Conservation (phyloP, 1,140 invertebrate genomes). For the Drosophila pruinosa region DNA sequence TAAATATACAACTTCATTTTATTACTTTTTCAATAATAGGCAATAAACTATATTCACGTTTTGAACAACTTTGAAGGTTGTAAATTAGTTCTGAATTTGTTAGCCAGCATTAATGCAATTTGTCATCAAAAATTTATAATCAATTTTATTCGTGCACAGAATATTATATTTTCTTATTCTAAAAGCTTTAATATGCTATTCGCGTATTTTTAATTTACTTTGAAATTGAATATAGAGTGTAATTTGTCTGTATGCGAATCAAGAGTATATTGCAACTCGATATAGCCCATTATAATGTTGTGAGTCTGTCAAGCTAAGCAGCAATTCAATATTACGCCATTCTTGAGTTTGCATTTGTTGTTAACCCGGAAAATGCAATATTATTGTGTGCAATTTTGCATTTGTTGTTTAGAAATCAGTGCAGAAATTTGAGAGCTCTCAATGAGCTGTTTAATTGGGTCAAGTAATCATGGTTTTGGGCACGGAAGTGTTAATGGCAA, state of each 20-base stretch:
- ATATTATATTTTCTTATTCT: not conserved
- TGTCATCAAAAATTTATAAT: not conserved
- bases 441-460: constrained; percentile 30
- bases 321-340: constrained; percentile 56
- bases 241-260: not conserved
- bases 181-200: not conserved
- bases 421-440: constrained; percentile 61
- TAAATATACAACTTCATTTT: not conserved
- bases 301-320: constrained; percentile 41
- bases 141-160: not conserved
- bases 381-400: not conserved
- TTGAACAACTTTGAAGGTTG: too few species aligned
- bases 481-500: constrained; percentile 52
- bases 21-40: too few species aligned
- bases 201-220: not conserved
- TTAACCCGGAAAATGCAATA: constrained; percentile 52
- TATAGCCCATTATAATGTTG: not conserved
- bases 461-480: constrained; percentile 42
- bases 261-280: constrained; percentile 1
- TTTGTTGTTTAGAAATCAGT: constrained; percentile 57
- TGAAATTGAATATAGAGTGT: not conserved
- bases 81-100: too few species aligned
- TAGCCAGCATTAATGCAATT: too few species aligned
- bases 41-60: too few species aligned
- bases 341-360: constrained; percentile 17